Percentiles rank a stretch among this genome's conserved stretches.
Conservation (phyloP, 2,888 invertebrate genomes). For the Agrochola lychnidis region DNA sequence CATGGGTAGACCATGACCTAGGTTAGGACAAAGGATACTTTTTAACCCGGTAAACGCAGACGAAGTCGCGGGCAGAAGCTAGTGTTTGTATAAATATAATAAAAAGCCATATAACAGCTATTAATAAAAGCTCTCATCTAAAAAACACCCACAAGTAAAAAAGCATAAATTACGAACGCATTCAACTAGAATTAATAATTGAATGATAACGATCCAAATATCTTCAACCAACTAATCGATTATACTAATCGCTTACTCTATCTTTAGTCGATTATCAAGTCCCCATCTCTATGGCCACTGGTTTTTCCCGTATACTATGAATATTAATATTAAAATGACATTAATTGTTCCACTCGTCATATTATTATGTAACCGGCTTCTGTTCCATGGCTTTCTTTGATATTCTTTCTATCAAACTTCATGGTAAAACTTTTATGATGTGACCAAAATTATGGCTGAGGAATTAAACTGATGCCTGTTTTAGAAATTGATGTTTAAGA, state of each 20-base stretch:
- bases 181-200: constrained; percentile 30
- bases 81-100: not conserved
- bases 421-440: constrained; percentile 34
- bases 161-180: constrained; percentile 28
- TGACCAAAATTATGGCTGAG: not conserved
- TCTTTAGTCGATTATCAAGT: constrained; percentile 46
- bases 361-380: constrained; percentile 68
- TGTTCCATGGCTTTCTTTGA: constrained; percentile 63
- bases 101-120: not conserved
- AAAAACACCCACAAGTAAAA: not conserved
- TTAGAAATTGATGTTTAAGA: constrained; percentile 6
- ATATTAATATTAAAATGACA: constrained; percentile 63
- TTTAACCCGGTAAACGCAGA: too few species aligned
- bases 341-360: constrained; percentile 72
- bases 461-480: constrained; percentile 30
- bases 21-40: too few species aligned
- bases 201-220: constrained; percentile 43
- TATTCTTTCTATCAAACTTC: constrained; percentile 44
- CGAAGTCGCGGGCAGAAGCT: too few species aligned
- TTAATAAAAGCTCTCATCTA: constrained; percentile 15
- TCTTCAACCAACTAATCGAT: constrained; percentile 46
- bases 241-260: constrained; percentile 51
- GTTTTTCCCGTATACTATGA: constrained; percentile 53
- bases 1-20: too few species aligned
- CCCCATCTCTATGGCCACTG: constrained; percentile 60